A percentile compares a stretch with the other conserved stretches of the same genome.
phyloP scores from a whole-genome alignment of 2,113 vertebrate genomes.

The Mirounga angustirostris region DNA sequence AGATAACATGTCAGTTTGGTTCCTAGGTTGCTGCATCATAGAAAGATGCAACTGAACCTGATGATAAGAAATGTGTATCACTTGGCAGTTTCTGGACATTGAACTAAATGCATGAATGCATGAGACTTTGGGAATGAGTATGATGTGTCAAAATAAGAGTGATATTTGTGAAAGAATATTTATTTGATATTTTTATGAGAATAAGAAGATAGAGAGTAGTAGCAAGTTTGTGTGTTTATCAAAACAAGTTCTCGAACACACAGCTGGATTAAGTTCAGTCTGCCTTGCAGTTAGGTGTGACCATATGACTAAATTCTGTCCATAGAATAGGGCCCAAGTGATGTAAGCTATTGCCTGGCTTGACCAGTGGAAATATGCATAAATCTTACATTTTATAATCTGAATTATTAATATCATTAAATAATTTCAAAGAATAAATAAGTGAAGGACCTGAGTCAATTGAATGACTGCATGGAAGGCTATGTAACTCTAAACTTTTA shows the following conservation, averaged over 20 bases:
- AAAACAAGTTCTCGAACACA: not conserved
- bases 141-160: not conserved
- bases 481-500: not conserved
- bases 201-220: not conserved
- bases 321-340: not conserved
- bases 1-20: not conserved
- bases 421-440: not conserved
- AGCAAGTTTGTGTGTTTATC: not conserved
- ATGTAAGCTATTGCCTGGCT: not conserved
- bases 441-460: not conserved
- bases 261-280: not conserved
- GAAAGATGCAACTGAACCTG: not conserved
- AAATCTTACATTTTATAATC: not conserved
- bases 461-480: not conserved
- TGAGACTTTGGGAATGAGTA: not conserved
- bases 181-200: not conserved
- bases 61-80: not conserved
- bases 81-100: not conserved
- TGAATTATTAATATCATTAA: not conserved
- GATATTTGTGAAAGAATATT: not conserved
- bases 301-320: not conserved
- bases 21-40: not conserved
- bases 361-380: not conserved
- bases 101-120: not conserved
- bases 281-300: not conserved